Evolutionary conservation across 2,113 vertebrate species (phyloP).

Genomic region (Chionis minor): DNA sequence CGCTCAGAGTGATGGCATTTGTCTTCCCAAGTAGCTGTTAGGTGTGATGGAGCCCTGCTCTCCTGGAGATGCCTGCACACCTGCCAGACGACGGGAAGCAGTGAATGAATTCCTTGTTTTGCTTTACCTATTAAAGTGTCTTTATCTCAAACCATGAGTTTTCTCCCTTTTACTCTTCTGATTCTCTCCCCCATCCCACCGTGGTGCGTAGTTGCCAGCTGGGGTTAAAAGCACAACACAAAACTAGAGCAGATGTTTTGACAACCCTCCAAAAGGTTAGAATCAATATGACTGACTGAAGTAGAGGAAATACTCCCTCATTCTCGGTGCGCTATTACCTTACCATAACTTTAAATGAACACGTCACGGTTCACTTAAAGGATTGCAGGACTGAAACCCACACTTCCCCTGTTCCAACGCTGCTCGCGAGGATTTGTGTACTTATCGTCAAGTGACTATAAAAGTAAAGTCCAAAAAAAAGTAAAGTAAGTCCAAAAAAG

Average conservation of each 20-base stretch:
- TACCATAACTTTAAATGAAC: background rate
- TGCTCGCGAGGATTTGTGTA: background rate
- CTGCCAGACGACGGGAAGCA: background rate
- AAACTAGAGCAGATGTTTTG: background rate
- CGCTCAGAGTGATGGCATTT: background rate
- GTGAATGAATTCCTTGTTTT: background rate
- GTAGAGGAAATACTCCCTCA: background rate
- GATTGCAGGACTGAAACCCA: background rate
- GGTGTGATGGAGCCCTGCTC: background rate
- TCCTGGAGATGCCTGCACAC: background rate
- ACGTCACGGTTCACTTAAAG: background rate
- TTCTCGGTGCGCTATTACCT: background rate
- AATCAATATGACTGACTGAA: background rate
- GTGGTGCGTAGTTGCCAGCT: background rate
- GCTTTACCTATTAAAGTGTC: background rate
- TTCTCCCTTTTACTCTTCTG: background rate
- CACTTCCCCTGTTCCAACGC: background rate
- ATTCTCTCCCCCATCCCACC: background rate
- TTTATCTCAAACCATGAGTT: background rate
- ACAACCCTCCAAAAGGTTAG: background rate
- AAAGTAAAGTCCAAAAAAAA: too few species aligned
- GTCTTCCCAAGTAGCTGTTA: background rate
- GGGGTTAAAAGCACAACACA: background rate
- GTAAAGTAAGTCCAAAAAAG: too few species aligned
- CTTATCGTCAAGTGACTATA: background rate